Base-by-base conservation (phyloP, 2,888 invertebrate genomes). In the Troglohyphantes excavatus region DNA sequence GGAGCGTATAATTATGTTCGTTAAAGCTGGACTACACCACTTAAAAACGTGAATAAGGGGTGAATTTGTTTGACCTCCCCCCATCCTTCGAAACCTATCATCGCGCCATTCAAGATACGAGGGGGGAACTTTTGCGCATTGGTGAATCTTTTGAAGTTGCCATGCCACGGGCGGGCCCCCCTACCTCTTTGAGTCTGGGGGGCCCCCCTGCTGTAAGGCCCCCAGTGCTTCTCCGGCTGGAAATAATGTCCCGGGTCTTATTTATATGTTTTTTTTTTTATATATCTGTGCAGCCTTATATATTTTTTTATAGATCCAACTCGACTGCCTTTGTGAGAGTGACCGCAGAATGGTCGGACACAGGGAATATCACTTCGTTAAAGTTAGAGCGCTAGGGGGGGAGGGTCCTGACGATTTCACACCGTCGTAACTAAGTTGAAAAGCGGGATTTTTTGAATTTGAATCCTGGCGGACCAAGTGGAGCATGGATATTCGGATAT, bases 11-110 rank as follows among this genome's bases (percentile, higher is more conserved):
- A 90, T 90, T 90, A 90, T 90, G 78, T 90, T 90, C 90, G 90
- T 90, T 90, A 90, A 90, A 90, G 84, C 90, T 90, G 86, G 86
- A 90, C 90, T 89, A 87, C 81, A 90, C 86, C 90, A 90, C 90
- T 90, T 90, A 90, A 87, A 87, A 90, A 90, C 86, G 83, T 90
- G 90, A 90, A 90, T 90, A 90, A 90, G 90, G 83, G 83, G 82
- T 82, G 90, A 90, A 90, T 90, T 87, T 90, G 90, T 90, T 83
- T 90, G 90, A 87, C 90, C 88, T 82, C 90, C 90, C 61, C 17
- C 27, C 39, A 76, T 67, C 59, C 43, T 67, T 73, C 59, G 67
- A 61, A 89, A 67, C 76, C 82, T 75, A 75, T 89, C 89, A 89
- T 89, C 70, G 79, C 63, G 79, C 87, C 73, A 87, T 87, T 87